Percentiles rank a stretch among this genome's conserved stretches.
Conservation (phyloP, 2,797 vertebrate genomes). For the Rhincodon typus region DNA sequence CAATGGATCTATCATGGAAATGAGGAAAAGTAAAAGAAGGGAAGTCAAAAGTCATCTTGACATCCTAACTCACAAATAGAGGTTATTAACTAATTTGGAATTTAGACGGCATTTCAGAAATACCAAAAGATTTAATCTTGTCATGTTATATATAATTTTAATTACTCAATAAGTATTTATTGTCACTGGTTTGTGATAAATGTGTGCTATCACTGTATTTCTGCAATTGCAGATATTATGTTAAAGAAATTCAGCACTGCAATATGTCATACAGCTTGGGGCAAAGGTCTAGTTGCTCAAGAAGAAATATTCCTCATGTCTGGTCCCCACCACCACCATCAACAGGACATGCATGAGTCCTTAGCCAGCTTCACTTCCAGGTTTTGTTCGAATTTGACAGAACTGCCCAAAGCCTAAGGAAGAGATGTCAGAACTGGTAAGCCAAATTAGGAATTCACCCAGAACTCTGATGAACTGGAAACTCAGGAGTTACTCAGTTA, state of each 20-base stretch:
- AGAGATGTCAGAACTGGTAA: not conserved
- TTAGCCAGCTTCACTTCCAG: not conserved
- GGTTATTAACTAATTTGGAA: not conserved
- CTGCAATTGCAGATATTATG: not conserved
- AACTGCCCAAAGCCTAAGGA: not conserved
- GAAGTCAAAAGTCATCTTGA: not conserved
- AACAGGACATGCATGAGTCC: not conserved
- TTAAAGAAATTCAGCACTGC: not conserved
- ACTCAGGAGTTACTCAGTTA: not conserved
- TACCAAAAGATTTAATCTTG: not conserved
- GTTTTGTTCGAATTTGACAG: not conserved
- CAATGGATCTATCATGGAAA: not conserved
- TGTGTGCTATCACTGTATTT: not conserved
- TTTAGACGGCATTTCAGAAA: not conserved
- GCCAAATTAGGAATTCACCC: not conserved
- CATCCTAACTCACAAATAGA: not conserved
- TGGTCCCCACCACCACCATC: too few relatives aligned
- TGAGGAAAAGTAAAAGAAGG: not conserved
- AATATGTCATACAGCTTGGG: not conserved
- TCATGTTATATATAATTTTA: not conserved
- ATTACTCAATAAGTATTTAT: not conserved
- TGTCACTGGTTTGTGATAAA: not conserved
- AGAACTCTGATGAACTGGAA: not conserved
- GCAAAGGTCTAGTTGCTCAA: not conserved
- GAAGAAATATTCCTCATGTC: not conserved